These are phyloP conservation scores for Galerucella calmariensis DNA, from an alignment of 2,888 invertebrate genomes.

Conservation along the genomic window DNA sequence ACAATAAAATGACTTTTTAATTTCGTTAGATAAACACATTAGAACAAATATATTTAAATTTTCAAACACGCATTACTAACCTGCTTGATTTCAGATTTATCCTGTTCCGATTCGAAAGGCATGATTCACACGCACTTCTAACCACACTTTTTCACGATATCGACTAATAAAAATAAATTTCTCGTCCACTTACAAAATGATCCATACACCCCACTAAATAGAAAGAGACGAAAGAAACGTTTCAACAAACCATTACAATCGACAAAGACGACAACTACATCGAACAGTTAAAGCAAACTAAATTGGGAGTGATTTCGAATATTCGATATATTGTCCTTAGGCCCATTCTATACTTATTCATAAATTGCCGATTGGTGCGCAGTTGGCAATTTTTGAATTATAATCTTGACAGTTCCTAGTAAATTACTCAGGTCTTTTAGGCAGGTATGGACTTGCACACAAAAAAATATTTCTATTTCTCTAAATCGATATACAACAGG, in stretches of 20 bases:
- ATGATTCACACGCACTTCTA: slow-evolving; percentile 12
- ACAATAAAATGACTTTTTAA: not conserved
- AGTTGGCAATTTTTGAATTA: slow-evolving; percentile 43
- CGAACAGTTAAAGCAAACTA: slow-evolving; percentile 28
- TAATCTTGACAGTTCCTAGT: slow-evolving; percentile 46
- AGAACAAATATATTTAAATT: not conserved
- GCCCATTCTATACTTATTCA: slow-evolving; percentile 21
- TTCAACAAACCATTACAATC: slow-evolving; percentile 25
- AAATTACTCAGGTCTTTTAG: slow-evolving; percentile 32
- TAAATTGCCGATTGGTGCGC: slow-evolving; percentile 47
- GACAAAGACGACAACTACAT: slow-evolving; percentile 13
- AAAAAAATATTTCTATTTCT: not conserved
- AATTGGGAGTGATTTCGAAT: slow-evolving; percentile 38
- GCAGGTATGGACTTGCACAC: slow-evolving; percentile 44
- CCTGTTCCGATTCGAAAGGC: slow-evolving; percentile 12
- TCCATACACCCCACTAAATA: slow-evolving; percentile 8
- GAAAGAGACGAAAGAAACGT: slow-evolving; percentile 8
- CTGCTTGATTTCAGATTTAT: slow-evolving; percentile 53
- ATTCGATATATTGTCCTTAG: not conserved
- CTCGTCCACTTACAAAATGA: no score
- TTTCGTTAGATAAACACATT: not conserved
- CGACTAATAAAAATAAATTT: no score
- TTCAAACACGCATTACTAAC: slow-evolving; percentile 50
- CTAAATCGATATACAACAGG: no score
- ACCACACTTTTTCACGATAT: slow-evolving; percentile 41